Evolutionary conservation across 2,888 invertebrate species (phyloP).

Genomic region (Galerucella pusilla): DNA sequence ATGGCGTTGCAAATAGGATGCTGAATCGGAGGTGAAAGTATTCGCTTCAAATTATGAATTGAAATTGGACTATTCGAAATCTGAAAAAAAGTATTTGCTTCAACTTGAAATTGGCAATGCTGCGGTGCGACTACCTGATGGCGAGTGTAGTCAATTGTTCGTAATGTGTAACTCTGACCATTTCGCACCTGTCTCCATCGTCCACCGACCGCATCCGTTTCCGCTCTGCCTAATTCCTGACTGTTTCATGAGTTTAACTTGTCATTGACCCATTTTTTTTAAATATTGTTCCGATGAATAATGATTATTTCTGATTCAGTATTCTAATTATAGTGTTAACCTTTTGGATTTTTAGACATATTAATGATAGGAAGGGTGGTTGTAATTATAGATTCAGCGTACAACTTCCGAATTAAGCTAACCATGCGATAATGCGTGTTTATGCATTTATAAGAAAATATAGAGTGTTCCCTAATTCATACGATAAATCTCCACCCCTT

Average conservation of each 20-base stretch:
- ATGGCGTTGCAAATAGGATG: too few species aligned
- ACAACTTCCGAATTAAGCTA: background rate
- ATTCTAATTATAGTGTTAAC: slow-evolving; percentile 2
- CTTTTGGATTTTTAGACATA: background rate
- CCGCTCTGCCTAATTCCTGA: slow-evolving; percentile 52
- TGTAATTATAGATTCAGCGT: background rate
- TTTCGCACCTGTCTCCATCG: slow-evolving; percentile 60
- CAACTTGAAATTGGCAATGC: background rate
- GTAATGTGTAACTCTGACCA: slow-evolving; percentile 56
- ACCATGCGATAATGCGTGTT: background rate
- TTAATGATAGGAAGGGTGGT: background rate
- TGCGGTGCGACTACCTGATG: slow-evolving; percentile 16
- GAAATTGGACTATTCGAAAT: too few species aligned
- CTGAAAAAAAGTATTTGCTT: background rate
- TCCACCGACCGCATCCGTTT: slow-evolving; percentile 60
- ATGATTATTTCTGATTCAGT: slow-evolving; percentile 4
- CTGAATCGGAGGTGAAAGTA: too few species aligned
- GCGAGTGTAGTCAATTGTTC: slow-evolving; percentile 30
- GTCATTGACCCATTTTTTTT: slow-evolving; percentile 8
- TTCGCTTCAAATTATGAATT: too few species aligned
- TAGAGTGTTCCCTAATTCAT: too few species aligned
- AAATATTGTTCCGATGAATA: slow-evolving; percentile 1
- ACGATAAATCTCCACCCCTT: too few species aligned
- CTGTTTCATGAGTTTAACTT: slow-evolving; percentile 27
- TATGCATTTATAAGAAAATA: background rate